Percentiles rank a stretch among this genome's conserved stretches.
phyloP scores from a whole-genome alignment of 2,113 vertebrate genomes.

The Psophia crepitans region DNA sequence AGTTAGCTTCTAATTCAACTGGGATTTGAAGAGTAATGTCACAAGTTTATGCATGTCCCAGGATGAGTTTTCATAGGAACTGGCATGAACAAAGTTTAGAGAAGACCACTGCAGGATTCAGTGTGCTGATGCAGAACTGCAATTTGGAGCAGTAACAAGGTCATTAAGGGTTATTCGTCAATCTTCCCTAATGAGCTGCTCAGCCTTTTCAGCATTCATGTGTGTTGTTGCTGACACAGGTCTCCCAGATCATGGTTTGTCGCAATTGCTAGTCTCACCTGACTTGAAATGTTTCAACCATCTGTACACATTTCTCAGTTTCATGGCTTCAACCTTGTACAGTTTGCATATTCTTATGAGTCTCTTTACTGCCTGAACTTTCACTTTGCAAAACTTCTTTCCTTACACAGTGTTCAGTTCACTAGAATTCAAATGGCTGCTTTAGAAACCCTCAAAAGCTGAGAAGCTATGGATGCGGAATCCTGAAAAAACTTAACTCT shows the following conservation, averaged over 20 bases:
- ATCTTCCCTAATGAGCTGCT: constrained; percentile 51
- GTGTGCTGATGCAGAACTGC: constrained; percentile 12
- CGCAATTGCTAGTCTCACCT: constrained; percentile 64
- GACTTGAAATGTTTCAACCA: constrained; percentile 55
- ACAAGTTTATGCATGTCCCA: neutral
- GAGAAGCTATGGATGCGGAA: neutral
- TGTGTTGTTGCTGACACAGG: constrained; percentile 61
- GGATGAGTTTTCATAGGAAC: neutral
- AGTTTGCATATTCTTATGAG: neutral
- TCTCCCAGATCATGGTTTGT: constrained; percentile 57
- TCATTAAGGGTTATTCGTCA: constrained; percentile 50
- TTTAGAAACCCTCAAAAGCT: neutral
- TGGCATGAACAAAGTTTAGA: neutral
- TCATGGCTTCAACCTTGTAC: constrained; percentile 47
- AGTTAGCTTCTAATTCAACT: neutral
- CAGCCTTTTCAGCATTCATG: constrained; percentile 61
- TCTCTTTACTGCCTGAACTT: neutral
- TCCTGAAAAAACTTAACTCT: neutral
- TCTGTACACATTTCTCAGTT: constrained; percentile 58
- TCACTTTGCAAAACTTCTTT: neutral
- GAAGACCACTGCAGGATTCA: neutral
- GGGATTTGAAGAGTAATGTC: neutral
- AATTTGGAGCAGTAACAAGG: constrained; percentile 43
- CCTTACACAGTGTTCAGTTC: neutral
- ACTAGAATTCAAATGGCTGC: neutral